phyloP scores from a whole-genome alignment of 2,113 vertebrate genomes.

The Grantiella picta region DNA sequence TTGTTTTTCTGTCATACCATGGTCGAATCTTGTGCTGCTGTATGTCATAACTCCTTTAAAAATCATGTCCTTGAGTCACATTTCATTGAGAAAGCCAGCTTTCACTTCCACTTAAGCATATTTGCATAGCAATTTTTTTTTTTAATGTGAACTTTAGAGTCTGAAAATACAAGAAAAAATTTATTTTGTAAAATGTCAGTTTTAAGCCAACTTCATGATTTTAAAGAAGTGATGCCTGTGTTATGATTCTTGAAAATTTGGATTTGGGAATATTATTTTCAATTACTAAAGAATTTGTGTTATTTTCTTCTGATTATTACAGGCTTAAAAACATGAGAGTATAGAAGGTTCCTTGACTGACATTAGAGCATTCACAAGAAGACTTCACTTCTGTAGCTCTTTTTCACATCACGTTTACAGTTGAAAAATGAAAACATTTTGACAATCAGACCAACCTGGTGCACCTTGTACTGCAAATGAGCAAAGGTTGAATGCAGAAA shows the following conservation, averaged over 20 bases:
- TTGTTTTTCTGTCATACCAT: not conserved
- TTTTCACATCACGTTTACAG: not conserved
- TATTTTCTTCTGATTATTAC: not conserved
- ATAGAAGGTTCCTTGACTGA: not conserved
- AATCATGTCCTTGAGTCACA: not conserved
- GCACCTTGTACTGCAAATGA: not conserved
- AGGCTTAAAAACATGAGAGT: not conserved
- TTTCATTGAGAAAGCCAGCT: not conserved
- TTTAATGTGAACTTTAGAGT: not conserved
- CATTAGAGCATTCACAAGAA: not conserved
- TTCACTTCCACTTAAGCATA: not conserved
- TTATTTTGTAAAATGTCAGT: not conserved
- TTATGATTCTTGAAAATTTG: not conserved
- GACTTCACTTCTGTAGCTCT: not conserved
- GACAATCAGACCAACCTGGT: not conserved
- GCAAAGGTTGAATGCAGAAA: not conserved
- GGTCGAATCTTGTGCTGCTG: not conserved
- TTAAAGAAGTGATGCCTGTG: not conserved
- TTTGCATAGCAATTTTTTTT: not conserved
- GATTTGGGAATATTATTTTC: not conserved
- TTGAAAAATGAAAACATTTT: slow-evolving; percentile 5
- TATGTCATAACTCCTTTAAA: not conserved
- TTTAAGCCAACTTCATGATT: not conserved
- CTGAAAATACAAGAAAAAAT: not conserved
- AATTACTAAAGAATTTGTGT: not conserved